Conservation (phyloP, 2,113 vertebrate genomes). For the Microcebus jonahi region DNA sequence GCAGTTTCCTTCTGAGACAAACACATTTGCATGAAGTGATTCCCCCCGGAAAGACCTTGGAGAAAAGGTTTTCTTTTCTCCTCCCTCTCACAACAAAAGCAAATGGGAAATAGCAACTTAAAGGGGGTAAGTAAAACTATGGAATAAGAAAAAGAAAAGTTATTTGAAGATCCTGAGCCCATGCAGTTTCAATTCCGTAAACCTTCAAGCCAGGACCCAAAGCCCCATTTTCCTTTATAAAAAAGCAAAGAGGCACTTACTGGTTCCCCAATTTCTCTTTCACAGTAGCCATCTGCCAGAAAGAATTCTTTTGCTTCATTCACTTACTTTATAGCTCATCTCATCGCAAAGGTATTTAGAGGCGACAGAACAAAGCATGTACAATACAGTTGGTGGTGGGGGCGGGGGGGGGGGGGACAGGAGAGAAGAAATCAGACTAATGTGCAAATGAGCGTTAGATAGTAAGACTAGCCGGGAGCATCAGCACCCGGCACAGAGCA, state of each 20-base stretch:
- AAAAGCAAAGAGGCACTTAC: neutral
- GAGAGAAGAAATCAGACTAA: neutral
- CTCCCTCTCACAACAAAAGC: neutral
- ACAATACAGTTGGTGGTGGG: neutral
- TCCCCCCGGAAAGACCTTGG: conserved; percentile 57
- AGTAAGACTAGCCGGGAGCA: neutral
- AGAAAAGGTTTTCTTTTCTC: conserved; percentile 5
- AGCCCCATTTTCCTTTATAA: conserved; percentile 63
- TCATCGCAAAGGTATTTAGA: neutral
- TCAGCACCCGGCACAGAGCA: neutral
- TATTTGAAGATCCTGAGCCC: neutral
- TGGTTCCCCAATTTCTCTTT: neutral
- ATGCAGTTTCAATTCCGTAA: conserved; percentile 70
- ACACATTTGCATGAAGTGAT: conserved; percentile 73
- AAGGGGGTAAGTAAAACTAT: conserved; percentile 31
- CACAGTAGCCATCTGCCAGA: neutral
- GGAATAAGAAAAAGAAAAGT: conserved; percentile 3
- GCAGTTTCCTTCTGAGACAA: conserved; percentile 65
- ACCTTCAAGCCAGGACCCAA: neutral
- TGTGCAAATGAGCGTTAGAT: neutral
- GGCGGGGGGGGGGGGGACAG: rapidly evolving
- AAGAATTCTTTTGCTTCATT: neutral
- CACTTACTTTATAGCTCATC: neutral
- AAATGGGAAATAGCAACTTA: conserved; percentile 53
- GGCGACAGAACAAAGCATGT: neutral